These are phyloP conservation scores for Champsocephalus gunnari DNA, from an alignment of 2,797 vertebrate species.

Conservation along the genomic window DNA sequence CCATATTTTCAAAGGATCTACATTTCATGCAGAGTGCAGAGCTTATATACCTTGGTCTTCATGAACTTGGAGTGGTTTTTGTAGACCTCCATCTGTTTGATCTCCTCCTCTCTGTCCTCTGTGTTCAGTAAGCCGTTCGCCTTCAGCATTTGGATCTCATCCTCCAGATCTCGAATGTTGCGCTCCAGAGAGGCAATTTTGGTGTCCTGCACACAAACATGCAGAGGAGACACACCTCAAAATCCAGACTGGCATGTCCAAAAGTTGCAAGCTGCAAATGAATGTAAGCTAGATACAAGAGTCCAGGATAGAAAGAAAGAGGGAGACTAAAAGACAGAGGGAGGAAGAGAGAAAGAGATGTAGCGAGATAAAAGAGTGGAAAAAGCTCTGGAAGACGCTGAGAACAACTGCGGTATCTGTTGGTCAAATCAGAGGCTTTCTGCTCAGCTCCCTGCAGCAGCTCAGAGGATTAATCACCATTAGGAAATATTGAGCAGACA, in stretches of 20 bases:
- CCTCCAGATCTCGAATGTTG: conserved; percentile 96
- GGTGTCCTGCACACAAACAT: conserved; percentile 90
- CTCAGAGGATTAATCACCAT: conserved; percentile 84
- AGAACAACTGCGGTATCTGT: conserved; percentile 77
- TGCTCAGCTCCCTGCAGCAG: conserved; percentile 61
- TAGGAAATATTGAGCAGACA: conserved; percentile 80
- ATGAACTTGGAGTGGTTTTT: conserved; percentile 99
- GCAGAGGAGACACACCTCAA: conserved; percentile 74
- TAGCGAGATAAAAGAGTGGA: conserved; percentile 40
- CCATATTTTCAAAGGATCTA: conserved; percentile 15
- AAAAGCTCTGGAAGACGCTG: conserved; percentile 13
- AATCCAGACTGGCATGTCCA: conserved; percentile 60
- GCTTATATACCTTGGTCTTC: conserved; percentile 92
- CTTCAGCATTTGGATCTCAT: conserved; percentile 98
- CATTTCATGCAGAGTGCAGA: conserved; percentile 34
- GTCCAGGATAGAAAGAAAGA: conserved; percentile 40
- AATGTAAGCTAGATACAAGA: conserved; percentile 35
- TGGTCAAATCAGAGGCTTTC: conserved; percentile 73
- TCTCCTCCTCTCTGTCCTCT: conserved; percentile 96
- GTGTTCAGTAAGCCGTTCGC: conserved; percentile 93
- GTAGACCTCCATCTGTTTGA: conserved; percentile 99
- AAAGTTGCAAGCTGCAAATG: conserved; percentile 55
- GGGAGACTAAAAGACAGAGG: conserved; percentile 28
- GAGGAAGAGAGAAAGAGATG: conserved; percentile 13
- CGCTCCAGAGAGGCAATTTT: conserved; percentile 97